Base-by-base conservation (phyloP, 2,797 vertebrate species). In the Poeciliopsis gracilis region DNA sequence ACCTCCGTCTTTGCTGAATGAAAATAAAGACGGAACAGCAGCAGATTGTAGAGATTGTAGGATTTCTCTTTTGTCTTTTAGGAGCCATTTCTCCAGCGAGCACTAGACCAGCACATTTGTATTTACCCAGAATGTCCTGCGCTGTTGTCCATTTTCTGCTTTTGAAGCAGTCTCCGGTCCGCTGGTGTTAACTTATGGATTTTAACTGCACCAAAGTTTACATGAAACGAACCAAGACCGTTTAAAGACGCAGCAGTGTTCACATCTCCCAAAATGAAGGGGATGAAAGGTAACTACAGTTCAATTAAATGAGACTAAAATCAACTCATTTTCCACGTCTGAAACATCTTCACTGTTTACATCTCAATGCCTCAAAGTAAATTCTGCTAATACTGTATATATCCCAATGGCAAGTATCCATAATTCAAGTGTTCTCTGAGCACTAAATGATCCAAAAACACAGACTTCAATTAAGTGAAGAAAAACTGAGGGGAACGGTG, bases 311-410 rank as follows among this genome's bases (percentile, higher is more conserved):
- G 13, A 30, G 30, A 18, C 30, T 33, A 63, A 33, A 18, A 66
- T 66, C 30, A 63, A 9, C 30, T 18, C 18, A 66, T 66, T 18
- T 66, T 38, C 33, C 61, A 23, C 33, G 30, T 66, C 16, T 36
- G 30, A 36, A 66, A 38, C 30, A 36, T 66, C 33, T 66, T 36
- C 20, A 23, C 20, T 67, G 18, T 87, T 84, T 85, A 82, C 70
- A 76, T 43, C 67, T 20, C 66, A n/a, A 43, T 25, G 20, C 11
- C 38, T 25, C 38, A 3, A 25, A 73, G 61, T 47, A 25, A 46
- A 77, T 59, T 80, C 80, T 57, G 67, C 74, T 87, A 78, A 87
- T 89, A n/a, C n/a, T n/a, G n/a, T n/a, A 87, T 79, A 36, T 28
- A 82, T 23, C 66, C 67, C 75, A 84, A 80, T 47, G 82, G 59